Evolutionary conservation across 2,888 invertebrate genomes (phyloP), one percentile per base, ranked within the genome.

Genomic region (Philopedon plagiatum): DNA sequence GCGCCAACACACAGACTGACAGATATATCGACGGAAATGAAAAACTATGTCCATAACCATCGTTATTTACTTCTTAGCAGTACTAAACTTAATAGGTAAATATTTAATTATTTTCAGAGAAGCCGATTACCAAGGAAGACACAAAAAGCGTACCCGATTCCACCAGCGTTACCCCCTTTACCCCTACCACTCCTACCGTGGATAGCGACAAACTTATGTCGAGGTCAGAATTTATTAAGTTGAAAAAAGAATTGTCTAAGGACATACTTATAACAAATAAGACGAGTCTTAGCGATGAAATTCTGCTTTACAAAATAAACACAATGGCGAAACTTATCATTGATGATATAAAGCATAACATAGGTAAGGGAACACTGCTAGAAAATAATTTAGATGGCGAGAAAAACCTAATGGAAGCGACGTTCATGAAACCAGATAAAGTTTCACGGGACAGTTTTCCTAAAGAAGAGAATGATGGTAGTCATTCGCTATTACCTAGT

Each of bases 251-350:
- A 15, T 11, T 5, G 7, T 46, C 21, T n/a, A n/a, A 37, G 11
- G 21, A 11, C 0, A 5, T 46, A 3, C n/a, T 2, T 26, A 51
- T 26, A 26, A n/a, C 49, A 51, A 15, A 54, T 5, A 54, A 54
- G 9, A 18, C 51, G 9, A 18, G 8, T 29, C 7, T 67, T 5
- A 54, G 3, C 9, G 34, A 4, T n/a, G 54, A 67, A 5, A 18
- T 34, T 19, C 7, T 67, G 37, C 34, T 26, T 4, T 54, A 18
- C 11, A 71, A 71, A 57, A 56, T 64, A 13, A 41, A 57, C 8
- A 44, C 58, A 60, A 65, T 64, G 64, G 39, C 71, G 5, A 71
- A 49, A 39, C n/a, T 60, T 13, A 1, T 63, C 8, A 32, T 37
- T 3, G 49, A 60, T 26, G 37, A 51, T 13, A 51, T 67, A 15